A percentile compares a stretch with the other conserved stretches of the same genome.
phyloP scores from a whole-genome alignment of 2,888 invertebrate species.

The Acrobasis repandana region DNA sequence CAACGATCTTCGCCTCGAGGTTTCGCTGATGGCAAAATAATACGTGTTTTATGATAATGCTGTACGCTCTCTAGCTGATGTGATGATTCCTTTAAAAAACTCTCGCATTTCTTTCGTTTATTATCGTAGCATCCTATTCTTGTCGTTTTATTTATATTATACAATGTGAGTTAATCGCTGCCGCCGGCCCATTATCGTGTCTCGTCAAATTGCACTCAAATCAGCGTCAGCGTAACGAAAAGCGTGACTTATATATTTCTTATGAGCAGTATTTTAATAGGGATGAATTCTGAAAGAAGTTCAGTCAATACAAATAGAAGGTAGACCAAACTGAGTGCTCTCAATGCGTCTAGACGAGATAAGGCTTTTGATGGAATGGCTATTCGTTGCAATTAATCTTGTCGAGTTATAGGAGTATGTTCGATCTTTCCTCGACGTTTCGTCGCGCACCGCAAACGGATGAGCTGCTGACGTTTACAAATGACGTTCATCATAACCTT shows the following conservation, averaged over 20 bases:
- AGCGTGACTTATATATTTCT: background rate
- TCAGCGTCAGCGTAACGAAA: conserved; percentile 4
- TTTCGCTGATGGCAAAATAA: background rate
- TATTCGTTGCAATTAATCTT: conserved; percentile 38
- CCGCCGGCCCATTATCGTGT: background rate
- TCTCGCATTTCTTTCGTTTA: background rate
- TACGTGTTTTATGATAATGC: background rate
- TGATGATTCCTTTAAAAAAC: background rate
- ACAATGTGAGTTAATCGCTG: background rate
- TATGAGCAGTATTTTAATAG: background rate
- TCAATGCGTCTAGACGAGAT: conserved; percentile 46
- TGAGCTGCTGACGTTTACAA: conserved; percentile 28
- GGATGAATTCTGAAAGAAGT: background rate
- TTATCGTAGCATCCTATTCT: conserved; percentile 2
- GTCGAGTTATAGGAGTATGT: conserved; percentile 21
- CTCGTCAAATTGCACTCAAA: conserved; percentile 6
- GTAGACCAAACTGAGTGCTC: conserved; percentile 14
- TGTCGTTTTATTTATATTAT: conserved; percentile 7
- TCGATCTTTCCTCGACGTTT: conserved; percentile 28
- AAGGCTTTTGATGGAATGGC: conserved; percentile 40
- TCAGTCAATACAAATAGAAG: background rate
- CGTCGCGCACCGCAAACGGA: conserved; percentile 22
- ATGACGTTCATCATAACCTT: conserved; percentile 30
- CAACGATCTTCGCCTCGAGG: background rate
- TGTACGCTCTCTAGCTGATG: conserved; percentile 2